Base-by-base conservation (phyloP, 2,888 invertebrate genomes). In the Deroplatys truncata region DNA sequence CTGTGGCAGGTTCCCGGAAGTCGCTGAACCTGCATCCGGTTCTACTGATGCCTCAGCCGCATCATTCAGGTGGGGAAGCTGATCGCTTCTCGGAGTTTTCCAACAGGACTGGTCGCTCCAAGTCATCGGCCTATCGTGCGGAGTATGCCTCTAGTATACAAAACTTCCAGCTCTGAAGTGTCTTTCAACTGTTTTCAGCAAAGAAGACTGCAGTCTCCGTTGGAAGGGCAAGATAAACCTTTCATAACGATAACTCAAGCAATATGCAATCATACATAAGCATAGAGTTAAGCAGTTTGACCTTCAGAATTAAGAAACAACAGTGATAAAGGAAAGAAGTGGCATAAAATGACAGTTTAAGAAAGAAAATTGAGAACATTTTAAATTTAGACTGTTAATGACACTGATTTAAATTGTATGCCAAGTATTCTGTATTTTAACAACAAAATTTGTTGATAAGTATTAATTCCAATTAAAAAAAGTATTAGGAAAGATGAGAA, bases 1-100 rank as follows among this genome's bases (percentile, higher is more conserved):
- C 98, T 88, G 96, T 97, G 16, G 97, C 97, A 0, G 92, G 92
- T 3, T 98, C 98, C 0, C 94, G 98, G 89, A 98, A 98, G 93
- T 98, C 98, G 0, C 94, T 98, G 13, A 98, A 98, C 88, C 94
- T 98, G 16, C 97, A 98, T 93, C 98, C 98, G 2, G 98, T 98
- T 15, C 94, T 98, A 88, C 94, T 98, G 92, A 96, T 97, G 94
- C 97, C 97, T 83, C 96, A 96, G 0, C 95, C 95, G 15, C 94
- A 92, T 90, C 91, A 92, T 90, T 93, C 95, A 0, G 95, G 95
- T 16, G 94, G 95, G 92, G 95, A 95, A 90, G 95, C 95, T 92
- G 97, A 97, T 92, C 96, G 96, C 3, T 97, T 97, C 93, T 97
- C 97, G 0, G 97, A 97, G 92, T 97, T 97, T 93, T 97, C 97